These are phyloP conservation scores for Typhlomys cinereus DNA, from an alignment of 2,113 vertebrate genomes.

Conservation along the genomic window DNA sequence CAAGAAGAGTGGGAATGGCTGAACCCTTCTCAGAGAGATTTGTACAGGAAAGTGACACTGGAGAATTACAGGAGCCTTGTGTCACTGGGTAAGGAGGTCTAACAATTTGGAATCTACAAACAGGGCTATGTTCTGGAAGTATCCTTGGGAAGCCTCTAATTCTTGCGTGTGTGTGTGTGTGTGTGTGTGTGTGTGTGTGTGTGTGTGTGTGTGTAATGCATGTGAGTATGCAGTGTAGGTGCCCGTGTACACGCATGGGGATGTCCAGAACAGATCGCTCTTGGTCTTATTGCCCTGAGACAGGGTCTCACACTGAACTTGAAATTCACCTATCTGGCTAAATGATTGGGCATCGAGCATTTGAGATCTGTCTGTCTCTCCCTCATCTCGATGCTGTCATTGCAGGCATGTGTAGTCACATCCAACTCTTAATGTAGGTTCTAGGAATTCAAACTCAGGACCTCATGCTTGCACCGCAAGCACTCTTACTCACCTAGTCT, in stretches of 20 bases:
- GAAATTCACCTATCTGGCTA: too few relatives aligned
- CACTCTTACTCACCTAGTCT: neutral
- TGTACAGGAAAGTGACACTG: slow-evolving; percentile 73
- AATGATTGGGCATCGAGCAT: too few relatives aligned
- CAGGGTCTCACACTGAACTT: too few relatives aligned
- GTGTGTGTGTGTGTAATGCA: too few relatives aligned
- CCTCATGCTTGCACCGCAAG: neutral
- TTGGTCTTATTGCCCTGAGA: too few relatives aligned
- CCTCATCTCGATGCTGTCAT: too few relatives aligned
- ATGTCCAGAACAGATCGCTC: too few relatives aligned
- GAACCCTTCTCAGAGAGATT: slow-evolving; percentile 54
- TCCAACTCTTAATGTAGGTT: too few relatives aligned
- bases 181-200: neutral
- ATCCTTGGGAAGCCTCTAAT: neutral
- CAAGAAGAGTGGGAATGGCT: slow-evolving; percentile 75
- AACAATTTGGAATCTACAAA: neutral
- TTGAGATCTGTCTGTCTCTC: too few relatives aligned
- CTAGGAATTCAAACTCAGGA: neutral
- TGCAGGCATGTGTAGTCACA: too few relatives aligned
- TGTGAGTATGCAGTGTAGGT: too few relatives aligned
- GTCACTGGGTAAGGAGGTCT: slow-evolving; percentile 55
- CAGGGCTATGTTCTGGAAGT: neutral
- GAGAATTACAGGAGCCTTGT: slow-evolving; percentile 73
- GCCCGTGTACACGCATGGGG: too few relatives aligned
- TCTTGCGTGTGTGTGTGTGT: neutral